Base-by-base conservation (phyloP, 2,797 vertebrate species). In the Falco biarmicus region DNA sequence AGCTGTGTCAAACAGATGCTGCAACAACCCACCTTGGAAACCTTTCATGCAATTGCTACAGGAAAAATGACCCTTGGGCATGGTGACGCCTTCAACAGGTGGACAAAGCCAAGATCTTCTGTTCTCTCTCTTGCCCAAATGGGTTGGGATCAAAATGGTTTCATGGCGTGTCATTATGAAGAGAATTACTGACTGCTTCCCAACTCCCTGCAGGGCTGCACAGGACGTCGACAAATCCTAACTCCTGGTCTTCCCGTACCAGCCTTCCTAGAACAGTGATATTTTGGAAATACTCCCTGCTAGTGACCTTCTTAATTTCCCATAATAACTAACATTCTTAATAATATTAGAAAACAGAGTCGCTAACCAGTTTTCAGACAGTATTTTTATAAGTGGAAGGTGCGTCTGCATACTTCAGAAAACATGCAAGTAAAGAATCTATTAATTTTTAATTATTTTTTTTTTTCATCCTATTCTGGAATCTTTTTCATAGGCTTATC, bases 321-420 rank as follows among this genome's bases (percentile, higher is more conserved):
- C 48, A 29, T 68, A 92, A 80, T 71, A 91, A 64, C n/a, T 54
- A 57, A 31, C 9, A 57, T 1, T 73, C 39, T 75, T 53, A 26
- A 57, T 70, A 89, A 25, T 69, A 59, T 37, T 79, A 71, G 43
- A 87, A 84, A 89, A 34, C 15, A 59, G 20, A 66, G 9, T 31
- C 70, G 75, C 28, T 70, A 84, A 32, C 3, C 56, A 56, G 7
- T 57, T 90, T 95, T 93, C 56, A 76, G 80, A 69, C 48, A 45
- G 25, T 26, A 63, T 77, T 93, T 95, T 74, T 89, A 16, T 48
- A 93, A 92, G 29, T 37, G 31, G 19, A 89, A 90, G 39, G 19
- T 95, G 93, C 79, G 39, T 84, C 80, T 89, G 77, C 66, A 65
- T 92, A 76, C 66, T 84, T 84, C 28, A 32, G 50, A 87, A 93